Conservation (phyloP, 23 tunicate genomes). For the Ciona savignyi region DNA sequence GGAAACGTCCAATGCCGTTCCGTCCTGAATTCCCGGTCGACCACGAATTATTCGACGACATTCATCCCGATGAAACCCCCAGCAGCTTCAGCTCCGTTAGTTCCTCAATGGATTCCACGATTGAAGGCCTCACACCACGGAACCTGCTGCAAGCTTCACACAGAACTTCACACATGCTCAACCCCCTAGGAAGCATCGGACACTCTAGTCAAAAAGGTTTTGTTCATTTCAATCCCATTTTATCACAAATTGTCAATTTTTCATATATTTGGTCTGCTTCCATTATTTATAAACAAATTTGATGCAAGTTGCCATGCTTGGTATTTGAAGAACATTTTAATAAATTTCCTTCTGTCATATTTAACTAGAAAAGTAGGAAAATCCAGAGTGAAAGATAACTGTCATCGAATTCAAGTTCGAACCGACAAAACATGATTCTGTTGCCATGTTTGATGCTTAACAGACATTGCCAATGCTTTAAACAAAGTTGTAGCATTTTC, state of each 20-base stretch:
- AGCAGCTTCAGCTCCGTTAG: neutral
- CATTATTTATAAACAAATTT: too few species aligned
- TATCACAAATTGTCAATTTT: too few species aligned
- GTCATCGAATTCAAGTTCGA: too few species aligned
- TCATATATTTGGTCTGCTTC: too few species aligned
- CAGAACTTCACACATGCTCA: constrained; percentile 7
- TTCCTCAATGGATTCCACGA: constrained; percentile 10
- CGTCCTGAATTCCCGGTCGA: constrained; percentile 29
- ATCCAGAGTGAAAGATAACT: neutral
- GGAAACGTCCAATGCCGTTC: constrained; percentile 68
- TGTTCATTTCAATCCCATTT: neutral
- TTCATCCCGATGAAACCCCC: neutral
- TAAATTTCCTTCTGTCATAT: neutral
- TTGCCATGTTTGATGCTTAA: too few species aligned
- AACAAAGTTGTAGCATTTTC: too few species aligned
- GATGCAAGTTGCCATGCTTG: too few species aligned
- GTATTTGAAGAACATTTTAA: too few species aligned
- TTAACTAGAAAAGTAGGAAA: too few species aligned
- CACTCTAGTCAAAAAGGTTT: constrained; percentile 4
- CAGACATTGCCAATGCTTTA: too few species aligned
- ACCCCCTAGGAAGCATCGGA: constrained; percentile 21
- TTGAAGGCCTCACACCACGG: constrained; percentile 17
- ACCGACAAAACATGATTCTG: too few species aligned
- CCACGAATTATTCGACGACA: constrained; percentile 28
- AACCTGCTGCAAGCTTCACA: constrained; percentile 7